Evolutionary conservation across 2,888 invertebrate species (phyloP), one percentile per base, ranked within the genome.

Genomic region (Strigamia crassipes): DNA sequence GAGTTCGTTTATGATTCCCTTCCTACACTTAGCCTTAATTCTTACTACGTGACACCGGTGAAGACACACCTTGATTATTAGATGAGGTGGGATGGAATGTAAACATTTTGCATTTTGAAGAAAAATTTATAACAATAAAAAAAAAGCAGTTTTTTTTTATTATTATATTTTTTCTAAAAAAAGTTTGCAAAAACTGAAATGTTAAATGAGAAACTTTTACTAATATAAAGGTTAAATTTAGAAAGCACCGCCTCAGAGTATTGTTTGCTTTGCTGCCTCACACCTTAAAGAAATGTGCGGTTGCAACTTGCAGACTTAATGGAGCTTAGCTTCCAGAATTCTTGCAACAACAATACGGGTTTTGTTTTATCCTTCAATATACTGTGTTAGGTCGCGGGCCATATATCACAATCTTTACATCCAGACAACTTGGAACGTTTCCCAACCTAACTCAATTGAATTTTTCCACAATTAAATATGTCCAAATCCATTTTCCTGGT

Each of bases 391-490:
- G 73, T n/a, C 31, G 73, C 13, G 73, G 27, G 18, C 18, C 73
- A 31, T 73, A 73, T 13, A 73, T 73, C 31, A 73, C 73, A 27
- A 31, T 73, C 73, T 10, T 73, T 73, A 73, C 23, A 31, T 27
- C 31, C 27, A 73, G n/a, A 31, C 27, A 73, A 27, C 27, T 73
- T 73, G 73, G 73, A 73, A 73, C 23, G 73, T 73, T 56, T 56
- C 56, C 56, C 56, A 56, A 73, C 73, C 13, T 27, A 31, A 73
- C 56, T 56, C 15, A 73, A 73, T 31, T 31, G 73, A 73, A 73
- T 56, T 18, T 56, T 56, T 56, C 56, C 56, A 56, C 56, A 56
- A 56, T 56, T 56, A 56, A 21, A 18, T 56, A 56, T 18, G 18
- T 18, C 5, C 56, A 21, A 56, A 21, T 56, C 56, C 18, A 56